Conservation (phyloP, 2,888 invertebrate genomes). For the Lydus trimaculatus region DNA sequence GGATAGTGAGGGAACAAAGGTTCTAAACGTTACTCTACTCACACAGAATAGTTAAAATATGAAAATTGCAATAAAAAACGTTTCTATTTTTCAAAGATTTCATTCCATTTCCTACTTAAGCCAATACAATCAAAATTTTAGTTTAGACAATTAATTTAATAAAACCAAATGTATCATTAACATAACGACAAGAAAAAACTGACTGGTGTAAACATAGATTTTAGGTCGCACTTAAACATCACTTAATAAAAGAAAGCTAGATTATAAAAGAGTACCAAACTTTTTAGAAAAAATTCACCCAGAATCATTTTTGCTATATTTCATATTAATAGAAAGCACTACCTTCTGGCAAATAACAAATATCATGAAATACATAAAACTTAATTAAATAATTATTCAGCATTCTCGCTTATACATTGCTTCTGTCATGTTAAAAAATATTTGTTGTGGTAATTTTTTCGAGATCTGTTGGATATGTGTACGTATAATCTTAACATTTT, state of each 20-base stretch:
- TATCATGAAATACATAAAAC: too few relatives aligned
- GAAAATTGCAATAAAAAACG: too few relatives aligned
- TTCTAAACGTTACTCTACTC: too few relatives aligned
- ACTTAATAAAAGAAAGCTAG: neutral
- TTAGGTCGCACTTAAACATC: too few relatives aligned
- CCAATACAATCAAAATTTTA: neutral
- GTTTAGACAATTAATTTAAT: too few relatives aligned
- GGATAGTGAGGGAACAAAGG: too few relatives aligned
- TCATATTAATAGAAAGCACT: neutral
- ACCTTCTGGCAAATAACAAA: too few relatives aligned
- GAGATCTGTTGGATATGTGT: constrained; percentile 88
- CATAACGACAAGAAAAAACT: neutral
- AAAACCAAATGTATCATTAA: neutral
- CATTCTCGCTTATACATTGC: constrained; percentile 79
- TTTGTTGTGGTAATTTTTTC: constrained; percentile 78
- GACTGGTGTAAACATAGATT: too few relatives aligned
- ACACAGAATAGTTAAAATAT: too few relatives aligned
- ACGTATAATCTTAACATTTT: too few relatives aligned
- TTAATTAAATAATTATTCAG: constrained; percentile 54
- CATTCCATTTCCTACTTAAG: neutral
- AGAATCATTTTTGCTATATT: neutral
- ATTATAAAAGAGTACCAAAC: neutral
- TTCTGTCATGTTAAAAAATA: constrained; percentile 83
- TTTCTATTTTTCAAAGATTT: neutral
- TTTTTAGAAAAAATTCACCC: neutral